phyloP scores from a whole-genome alignment of 1,140 invertebrate genomes.

The Limonius californicus region DNA sequence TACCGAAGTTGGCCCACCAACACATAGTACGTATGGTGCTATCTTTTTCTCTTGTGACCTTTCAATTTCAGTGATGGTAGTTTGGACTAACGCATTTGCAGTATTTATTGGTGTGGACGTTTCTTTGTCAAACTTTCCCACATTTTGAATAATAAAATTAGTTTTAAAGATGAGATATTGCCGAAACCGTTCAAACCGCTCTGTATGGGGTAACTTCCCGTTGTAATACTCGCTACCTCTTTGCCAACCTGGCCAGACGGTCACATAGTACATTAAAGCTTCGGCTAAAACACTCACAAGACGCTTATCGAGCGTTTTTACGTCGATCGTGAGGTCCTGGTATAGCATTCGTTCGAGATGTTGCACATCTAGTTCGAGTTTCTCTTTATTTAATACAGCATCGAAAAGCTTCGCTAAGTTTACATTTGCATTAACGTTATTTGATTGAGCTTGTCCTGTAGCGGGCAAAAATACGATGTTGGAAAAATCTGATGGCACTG shows the following conservation, averaged over 20 bases:
- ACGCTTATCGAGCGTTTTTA: too few species aligned
- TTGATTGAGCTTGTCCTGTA: too few species aligned
- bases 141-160: neutral
- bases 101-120: too few species aligned
- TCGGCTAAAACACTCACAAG: neutral
- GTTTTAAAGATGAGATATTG: conserved; percentile 2
- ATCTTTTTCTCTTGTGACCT: neutral
- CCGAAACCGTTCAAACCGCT: neutral
- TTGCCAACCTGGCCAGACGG: neutral
- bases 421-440: too few species aligned
- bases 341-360: too few species aligned
- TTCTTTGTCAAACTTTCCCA: neutral
- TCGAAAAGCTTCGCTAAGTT: too few species aligned
- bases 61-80: neutral
- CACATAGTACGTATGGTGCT: neutral
- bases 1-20: neutral
- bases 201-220: neutral
- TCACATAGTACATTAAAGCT: conserved; percentile 7
- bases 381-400: too few species aligned
- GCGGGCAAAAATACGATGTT: too few species aligned
- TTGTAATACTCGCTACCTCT: neutral
- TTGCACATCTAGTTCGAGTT: too few species aligned
- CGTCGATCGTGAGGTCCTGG: too few species aligned
- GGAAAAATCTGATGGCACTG: too few species aligned
- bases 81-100: neutral